A percentile compares a stretch with the other conserved stretches of the same genome.
Conservation (phyloP, 2,888 invertebrate genomes). For the Lasioglossum calceatum region DNA sequence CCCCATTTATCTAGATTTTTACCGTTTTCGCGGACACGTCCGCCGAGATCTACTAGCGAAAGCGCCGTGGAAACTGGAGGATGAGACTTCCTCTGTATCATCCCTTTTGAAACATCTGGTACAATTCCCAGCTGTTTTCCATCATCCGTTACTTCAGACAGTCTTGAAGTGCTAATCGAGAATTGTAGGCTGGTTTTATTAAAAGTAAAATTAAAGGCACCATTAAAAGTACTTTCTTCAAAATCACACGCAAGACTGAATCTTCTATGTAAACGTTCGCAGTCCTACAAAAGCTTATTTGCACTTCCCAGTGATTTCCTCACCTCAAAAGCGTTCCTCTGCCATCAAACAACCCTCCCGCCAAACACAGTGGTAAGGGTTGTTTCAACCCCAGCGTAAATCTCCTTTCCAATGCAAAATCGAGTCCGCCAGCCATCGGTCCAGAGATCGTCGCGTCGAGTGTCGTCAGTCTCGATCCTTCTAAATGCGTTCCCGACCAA, state of each 20-base stretch:
- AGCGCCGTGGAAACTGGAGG: background rate
- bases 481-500: background rate
- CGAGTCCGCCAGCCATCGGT: background rate
- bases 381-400: background rate
- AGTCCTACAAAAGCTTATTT: background rate
- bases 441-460: background rate
- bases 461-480: background rate
- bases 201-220: background rate
- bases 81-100: background rate
- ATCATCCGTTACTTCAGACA: background rate
- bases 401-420: background rate
- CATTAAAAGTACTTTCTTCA: background rate
- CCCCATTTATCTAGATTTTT: constrained; percentile 41
- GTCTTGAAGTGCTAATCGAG: background rate
- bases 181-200: background rate
- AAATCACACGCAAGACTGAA: background rate
- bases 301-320: background rate
- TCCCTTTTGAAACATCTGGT: background rate
- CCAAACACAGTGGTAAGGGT: background rate
- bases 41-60: constrained; percentile 42
- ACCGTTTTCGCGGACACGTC: background rate
- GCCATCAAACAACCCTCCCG: background rate
- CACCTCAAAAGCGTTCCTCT: background rate
- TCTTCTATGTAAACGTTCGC: background rate
- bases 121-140: background rate